phyloP scores from a whole-genome alignment of 2,888 invertebrate genomes.

The Pollenia griseotomentosa region DNA sequence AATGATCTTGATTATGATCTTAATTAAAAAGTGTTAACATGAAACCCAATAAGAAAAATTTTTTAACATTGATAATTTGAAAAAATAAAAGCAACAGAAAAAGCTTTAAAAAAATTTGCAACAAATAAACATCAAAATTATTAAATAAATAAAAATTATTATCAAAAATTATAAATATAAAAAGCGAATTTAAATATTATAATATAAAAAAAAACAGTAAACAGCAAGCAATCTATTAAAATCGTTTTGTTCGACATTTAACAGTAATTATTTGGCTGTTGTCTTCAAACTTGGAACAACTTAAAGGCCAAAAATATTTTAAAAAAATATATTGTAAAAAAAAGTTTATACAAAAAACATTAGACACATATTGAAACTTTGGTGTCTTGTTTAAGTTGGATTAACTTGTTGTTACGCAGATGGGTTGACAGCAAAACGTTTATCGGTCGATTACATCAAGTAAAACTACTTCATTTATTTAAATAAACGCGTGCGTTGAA shows the following conservation, averaged over 20 bases:
- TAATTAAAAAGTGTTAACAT: slow-evolving; percentile 9
- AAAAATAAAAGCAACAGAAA: slow-evolving; percentile 1
- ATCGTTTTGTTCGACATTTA: slow-evolving; percentile 39
- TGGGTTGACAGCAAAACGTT: slow-evolving; percentile 57
- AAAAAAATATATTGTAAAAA: slow-evolving; percentile 18
- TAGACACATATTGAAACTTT: slow-evolving; percentile 35
- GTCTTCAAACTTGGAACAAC: slow-evolving; percentile 26
- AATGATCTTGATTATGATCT: slow-evolving; percentile 57
- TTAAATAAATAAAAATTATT: slow-evolving; percentile 6
- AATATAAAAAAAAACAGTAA: slow-evolving; percentile 29
- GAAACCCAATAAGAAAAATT: slow-evolving; percentile 9
- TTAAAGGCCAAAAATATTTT: slow-evolving; percentile 58
- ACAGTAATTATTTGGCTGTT: slow-evolving; percentile 33
- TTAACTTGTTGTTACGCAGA: slow-evolving; percentile 37
- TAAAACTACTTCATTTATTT: slow-evolving; percentile 40
- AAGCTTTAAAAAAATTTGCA: slow-evolving; percentile 36
- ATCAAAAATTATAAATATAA: slow-evolving; percentile 24
- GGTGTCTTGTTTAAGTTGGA: slow-evolving; percentile 47
- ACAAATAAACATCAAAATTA: slow-evolving; percentile 28
- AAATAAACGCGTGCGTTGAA: slow-evolving; percentile 60
- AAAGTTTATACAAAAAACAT: slow-evolving; percentile 16
- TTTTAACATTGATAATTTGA: neutral
- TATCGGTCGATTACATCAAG: slow-evolving; percentile 65
- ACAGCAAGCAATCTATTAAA: slow-evolving; percentile 25
- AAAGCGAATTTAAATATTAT: slow-evolving; percentile 45